Evolutionary conservation across 1,140 invertebrate genomes (phyloP).

Genomic region (Drosophila kikkawai): DNA sequence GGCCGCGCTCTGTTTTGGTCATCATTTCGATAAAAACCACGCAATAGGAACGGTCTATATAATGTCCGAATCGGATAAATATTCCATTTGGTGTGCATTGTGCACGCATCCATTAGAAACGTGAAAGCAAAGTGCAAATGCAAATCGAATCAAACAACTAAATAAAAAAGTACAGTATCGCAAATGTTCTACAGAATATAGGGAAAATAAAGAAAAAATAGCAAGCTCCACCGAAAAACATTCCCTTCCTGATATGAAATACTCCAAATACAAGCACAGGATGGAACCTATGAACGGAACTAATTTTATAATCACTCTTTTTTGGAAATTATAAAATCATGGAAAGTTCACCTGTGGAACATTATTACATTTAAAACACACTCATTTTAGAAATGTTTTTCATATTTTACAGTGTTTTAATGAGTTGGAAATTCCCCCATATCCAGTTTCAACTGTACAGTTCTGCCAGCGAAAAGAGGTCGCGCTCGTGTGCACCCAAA

Average conservation of each 20-base stretch:
- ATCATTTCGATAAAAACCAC: slow-evolving; percentile 47
- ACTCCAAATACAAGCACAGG: slow-evolving; percentile 3
- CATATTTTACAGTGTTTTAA: neutral
- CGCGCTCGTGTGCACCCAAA: slow-evolving; percentile 79
- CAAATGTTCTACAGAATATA: slow-evolving; percentile 2
- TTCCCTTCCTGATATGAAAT: slow-evolving; percentile 31
- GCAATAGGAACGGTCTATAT: slow-evolving; percentile 29
- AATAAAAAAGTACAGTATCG: slow-evolving; percentile 31
- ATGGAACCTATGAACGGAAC: neutral
- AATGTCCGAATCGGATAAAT: neutral
- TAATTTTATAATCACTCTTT: neutral
- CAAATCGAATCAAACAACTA: neutral
- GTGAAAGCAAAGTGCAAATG: slow-evolving; percentile 4
- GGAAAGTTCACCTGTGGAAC: too few species aligned
- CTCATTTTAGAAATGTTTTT: neutral
- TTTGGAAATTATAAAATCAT: neutral
- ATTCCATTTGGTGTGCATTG: neutral
- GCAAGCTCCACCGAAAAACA: slow-evolving; percentile 14
- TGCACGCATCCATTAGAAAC: neutral
- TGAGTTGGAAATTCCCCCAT: slow-evolving; percentile 27
- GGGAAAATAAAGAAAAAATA: slow-evolving; percentile 9
- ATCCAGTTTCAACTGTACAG: slow-evolving; percentile 67
- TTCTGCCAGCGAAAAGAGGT: slow-evolving; percentile 64
- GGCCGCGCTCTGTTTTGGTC: slow-evolving; percentile 70
- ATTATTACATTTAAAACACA: neutral